These are phyloP conservation scores for Chrysomallon squamiferum DNA, from an alignment of 1,140 invertebrate genomes.

Conservation along the genomic window DNA sequence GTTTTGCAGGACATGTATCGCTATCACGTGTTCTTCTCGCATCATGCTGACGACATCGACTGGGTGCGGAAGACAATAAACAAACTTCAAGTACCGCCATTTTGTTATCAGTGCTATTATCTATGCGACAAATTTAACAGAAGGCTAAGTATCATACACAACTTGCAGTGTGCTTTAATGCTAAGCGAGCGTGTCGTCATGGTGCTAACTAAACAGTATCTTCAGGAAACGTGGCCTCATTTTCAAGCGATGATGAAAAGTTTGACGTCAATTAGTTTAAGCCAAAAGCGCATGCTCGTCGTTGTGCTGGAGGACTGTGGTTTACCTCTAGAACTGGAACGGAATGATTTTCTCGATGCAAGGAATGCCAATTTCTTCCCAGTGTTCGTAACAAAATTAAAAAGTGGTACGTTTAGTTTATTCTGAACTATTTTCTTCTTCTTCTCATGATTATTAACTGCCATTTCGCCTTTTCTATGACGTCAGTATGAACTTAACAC, in stretches of 20 bases:
- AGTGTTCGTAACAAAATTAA: too few species aligned
- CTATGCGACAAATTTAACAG: conserved; percentile 12
- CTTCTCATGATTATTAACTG: too few species aligned
- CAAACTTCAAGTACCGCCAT: conserved; percentile 32
- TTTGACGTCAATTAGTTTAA: conserved; percentile 28
- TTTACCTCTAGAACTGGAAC: conserved; percentile 38
- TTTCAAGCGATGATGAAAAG: conserved; percentile 38
- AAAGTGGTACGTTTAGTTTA: too few species aligned
- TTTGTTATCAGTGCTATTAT: conserved; percentile 36
- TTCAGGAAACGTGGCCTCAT: conserved; percentile 32
- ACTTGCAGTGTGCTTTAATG: conserved; percentile 41
- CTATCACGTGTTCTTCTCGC: conserved; percentile 43
- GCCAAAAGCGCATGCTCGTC: conserved; percentile 36
- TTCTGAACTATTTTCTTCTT: too few species aligned
- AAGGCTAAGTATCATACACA: conserved; percentile 27
- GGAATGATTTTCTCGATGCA: too few species aligned
- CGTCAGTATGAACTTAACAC: too few species aligned
- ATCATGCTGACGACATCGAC: conserved; percentile 28
- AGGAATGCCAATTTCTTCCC: too few species aligned
- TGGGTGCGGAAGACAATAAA: conserved; percentile 35
- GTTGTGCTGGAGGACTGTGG: conserved; percentile 36
- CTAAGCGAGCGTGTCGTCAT: conserved; percentile 43
- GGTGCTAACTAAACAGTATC: conserved; percentile 36
- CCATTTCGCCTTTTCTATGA: too few species aligned
- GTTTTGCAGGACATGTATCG: conserved; percentile 33